Conservation (phyloP, 2,888 invertebrate genomes). For the Thysanoteuthis rhombus region DNA sequence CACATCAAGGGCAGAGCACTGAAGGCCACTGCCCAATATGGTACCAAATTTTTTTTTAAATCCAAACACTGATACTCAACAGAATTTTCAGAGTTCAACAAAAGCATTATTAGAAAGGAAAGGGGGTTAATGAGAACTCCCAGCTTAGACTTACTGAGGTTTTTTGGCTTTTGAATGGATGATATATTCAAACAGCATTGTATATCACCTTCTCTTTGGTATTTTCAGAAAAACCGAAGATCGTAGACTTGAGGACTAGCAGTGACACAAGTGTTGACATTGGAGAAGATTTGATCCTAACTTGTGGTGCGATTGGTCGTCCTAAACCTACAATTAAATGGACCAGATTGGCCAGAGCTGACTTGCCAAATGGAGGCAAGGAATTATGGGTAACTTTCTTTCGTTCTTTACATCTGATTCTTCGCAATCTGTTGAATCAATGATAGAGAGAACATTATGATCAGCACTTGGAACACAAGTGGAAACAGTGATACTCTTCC, state of each 20-base stretch:
- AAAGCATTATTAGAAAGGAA: no score
- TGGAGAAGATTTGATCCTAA: slow-evolving; percentile 49
- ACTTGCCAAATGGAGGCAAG: slow-evolving; percentile 55
- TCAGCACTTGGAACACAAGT: background rate
- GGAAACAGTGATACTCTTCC: background rate
- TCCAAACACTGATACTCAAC: no score
- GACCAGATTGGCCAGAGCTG: slow-evolving; percentile 55
- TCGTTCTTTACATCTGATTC: no score
- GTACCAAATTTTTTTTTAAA: no score
- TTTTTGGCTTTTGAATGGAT: background rate
- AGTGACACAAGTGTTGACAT: slow-evolving; percentile 53
- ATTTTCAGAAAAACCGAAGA: slow-evolving; percentile 51
- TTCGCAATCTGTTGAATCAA: background rate
- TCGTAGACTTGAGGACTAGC: slow-evolving; percentile 56
- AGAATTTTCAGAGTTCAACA: no score
- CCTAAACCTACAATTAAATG: slow-evolving; percentile 56
- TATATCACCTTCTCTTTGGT: slow-evolving; percentile 23
- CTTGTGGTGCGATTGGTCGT: slow-evolving; percentile 55
- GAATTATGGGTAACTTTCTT: slow-evolving; percentile 46
- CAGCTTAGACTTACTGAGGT: no score
- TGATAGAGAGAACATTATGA: background rate
- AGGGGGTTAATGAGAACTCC: no score
- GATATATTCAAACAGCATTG: background rate
- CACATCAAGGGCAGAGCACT: no score
- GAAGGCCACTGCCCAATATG: no score